Evolutionary conservation across 2,888 invertebrate genomes (phyloP), one percentile per base, ranked within the genome.

Genomic region (Amblyteles armatorius): DNA sequence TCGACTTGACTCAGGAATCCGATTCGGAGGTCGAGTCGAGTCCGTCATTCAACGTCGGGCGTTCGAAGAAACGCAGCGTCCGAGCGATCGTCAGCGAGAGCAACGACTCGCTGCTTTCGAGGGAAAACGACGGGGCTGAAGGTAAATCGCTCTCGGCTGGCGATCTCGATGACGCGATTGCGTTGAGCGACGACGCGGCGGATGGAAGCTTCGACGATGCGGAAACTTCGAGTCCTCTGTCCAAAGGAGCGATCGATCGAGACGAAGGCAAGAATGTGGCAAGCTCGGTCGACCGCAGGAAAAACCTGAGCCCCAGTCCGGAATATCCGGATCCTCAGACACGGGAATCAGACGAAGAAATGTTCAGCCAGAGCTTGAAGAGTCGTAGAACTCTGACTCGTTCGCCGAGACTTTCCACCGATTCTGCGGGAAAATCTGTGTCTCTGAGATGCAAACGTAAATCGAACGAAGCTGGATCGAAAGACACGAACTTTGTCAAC

Each of bases 1-100:
- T 81, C 16, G 78, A 83, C 26, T 63, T 82, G 67, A 85, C 79
- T 6, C 76, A 79, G 26, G 82, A 82, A 26, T 82, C 79, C 16
- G 85, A 85, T 44, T 44, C 72, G 26, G 84, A 84, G 0, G 16
- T 36, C 22, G 79, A 79, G 16, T 16, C 55, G 33, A 76, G 67
- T 50, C 67, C 22, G 2, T 19, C 67, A 19, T 83, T 79, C 16
- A 74, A 33, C 1, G 55, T 68, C 44, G 29, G 9, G 67, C 55
- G 55, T n/a, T 33, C n/a, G 11, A 57, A 44, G 3, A 65, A 52
- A 72, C 48, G n/a, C 57, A 48, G 48, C 11, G 16, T 71, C 16
- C 44, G 78, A 13, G 65, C 44, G 73, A 50, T 50, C 1, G 72
- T 60, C 52, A 52, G 65, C 40, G 83, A 85, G 9, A 67, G 73